Evolutionary conservation across 2,888 invertebrate species (phyloP).

Genomic region (Conus canariensis): DNA sequence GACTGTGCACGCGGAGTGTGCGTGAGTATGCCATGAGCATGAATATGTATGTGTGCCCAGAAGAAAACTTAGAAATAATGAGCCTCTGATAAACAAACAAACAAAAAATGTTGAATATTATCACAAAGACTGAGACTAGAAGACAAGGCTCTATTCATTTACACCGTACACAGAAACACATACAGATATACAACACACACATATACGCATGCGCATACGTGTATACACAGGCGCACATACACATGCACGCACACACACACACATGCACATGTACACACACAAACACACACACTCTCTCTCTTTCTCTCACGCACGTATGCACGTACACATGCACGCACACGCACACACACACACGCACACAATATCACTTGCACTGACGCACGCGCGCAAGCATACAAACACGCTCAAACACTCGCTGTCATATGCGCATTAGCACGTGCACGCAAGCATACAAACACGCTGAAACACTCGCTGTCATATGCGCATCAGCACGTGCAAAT

Average conservation of each 20-base stretch:
- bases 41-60: background rate
- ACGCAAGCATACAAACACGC: background rate
- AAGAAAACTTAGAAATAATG: too few species aligned
- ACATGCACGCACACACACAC: background rate
- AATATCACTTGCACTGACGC: background rate
- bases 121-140: too few species aligned
- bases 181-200: too few species aligned
- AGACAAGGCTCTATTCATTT: too few species aligned
- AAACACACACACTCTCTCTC: constrained; percentile 5
- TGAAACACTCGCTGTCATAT: background rate
- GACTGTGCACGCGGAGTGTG: background rate
- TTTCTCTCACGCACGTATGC: background rate
- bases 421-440: background rate
- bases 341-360: background rate
- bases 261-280: background rate
- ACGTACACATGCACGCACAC: background rate
- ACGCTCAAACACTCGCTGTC: background rate
- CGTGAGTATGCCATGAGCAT: background rate
- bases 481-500: background rate
- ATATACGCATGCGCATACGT: too few species aligned
- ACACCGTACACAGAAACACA: too few species aligned
- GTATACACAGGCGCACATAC: background rate
- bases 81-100: too few species aligned
- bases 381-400: background rate
- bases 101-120: too few species aligned